phyloP scores from a whole-genome alignment of 2,113 vertebrate genomes.

The Antechinus stuartii region DNA sequence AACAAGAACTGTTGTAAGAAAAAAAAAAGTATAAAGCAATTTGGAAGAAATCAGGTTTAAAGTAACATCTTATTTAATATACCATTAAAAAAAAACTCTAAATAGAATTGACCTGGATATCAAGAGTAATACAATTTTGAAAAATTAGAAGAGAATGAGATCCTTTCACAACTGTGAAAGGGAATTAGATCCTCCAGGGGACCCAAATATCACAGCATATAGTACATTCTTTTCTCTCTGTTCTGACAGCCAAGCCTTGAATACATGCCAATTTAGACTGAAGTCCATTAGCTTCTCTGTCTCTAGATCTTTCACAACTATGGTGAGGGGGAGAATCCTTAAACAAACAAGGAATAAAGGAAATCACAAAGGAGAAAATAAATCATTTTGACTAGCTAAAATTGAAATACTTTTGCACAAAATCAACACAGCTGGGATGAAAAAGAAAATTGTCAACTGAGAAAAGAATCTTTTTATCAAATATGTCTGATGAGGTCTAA shows the following conservation, averaged over 20 bases:
- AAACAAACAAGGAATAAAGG: not conserved
- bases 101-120: not conserved
- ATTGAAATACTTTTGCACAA: not conserved
- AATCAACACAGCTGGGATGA: not conserved
- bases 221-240: not conserved
- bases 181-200: not conserved
- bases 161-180: not conserved
- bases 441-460: not conserved
- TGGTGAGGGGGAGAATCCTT: not conserved
- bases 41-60: not conserved
- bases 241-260: not conserved
- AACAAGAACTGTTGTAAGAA: not conserved
- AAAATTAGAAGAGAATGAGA: not conserved
- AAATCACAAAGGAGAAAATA: not conserved
- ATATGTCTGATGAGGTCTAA: not conserved
- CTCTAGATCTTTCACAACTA: not conserved
- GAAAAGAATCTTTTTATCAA: not conserved
- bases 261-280: not conserved
- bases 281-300: not conserved
- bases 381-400: not conserved
- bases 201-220: not conserved
- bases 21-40: not conserved
- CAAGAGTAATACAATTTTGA: not conserved
- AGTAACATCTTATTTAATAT: not conserved
- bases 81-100: not conserved